Base-by-base conservation (phyloP, 2,888 invertebrate genomes). In the Meta bourneti region DNA sequence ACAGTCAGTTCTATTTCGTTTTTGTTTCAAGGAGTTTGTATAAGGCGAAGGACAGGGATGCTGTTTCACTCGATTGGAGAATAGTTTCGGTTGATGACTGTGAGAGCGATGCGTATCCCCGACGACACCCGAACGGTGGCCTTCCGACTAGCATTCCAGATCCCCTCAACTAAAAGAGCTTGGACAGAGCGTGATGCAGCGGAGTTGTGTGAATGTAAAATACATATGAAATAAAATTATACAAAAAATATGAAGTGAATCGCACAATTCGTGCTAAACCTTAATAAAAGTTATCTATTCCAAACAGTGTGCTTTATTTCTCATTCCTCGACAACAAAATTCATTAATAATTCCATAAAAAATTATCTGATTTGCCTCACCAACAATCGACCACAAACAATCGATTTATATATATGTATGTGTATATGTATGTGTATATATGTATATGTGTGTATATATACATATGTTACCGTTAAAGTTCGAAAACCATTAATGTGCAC, bases 211-310 rank as follows among this genome's bases (percentile, higher is more conserved):
- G 85, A 75, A 70, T 86, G 70, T 78, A 82, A 91, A 34, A 87
- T 52, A 86, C 20, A 81, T 75, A 78, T 74, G n/a, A 88, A 88
- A 49, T 61, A n/a, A 77, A 85, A 72, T 72, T 83, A 72, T 83
- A 51, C 19, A 86, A 86, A 84, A 84, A 51, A 83, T 71, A 11
- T 6, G 54, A 75, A 74, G 80, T 51, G 81, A 69, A 86, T 80
- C 74, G 80, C 85, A 86, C 82, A 80, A 75, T 90, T 87, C 82
- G 91, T 91, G 91, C 91, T 80, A 82, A 80, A 91, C 61, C 91
- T 91, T 78, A 91, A 91, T 91, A 91, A 91, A 61, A 91, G 91
- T 91, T 91, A 87, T 91, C 91, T 91, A 91, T 91, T 86, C 83
- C 82, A 83, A 79, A 83, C 34, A 20, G 49, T 54, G 54, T 80